A percentile compares a stretch with the other conserved stretches of the same genome.
phyloP scores from a whole-genome alignment of 2,113 vertebrate genomes.

The Ornithorhynchus anatinus region DNA sequence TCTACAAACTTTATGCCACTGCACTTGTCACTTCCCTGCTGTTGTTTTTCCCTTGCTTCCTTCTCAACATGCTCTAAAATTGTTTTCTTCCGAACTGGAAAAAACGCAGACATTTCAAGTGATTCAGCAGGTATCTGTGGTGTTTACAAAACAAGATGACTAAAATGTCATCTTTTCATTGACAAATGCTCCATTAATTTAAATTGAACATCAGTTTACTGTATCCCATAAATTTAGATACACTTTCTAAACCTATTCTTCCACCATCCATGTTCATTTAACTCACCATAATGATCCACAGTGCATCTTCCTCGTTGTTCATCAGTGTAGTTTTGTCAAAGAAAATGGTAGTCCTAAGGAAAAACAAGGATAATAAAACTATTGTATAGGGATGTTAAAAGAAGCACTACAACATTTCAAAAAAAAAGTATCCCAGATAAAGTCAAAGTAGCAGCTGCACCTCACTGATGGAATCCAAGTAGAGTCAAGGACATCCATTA shows the following conservation, averaged over 20 bases:
- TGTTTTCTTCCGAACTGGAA: constrained; percentile 32
- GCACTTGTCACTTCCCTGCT: not conserved
- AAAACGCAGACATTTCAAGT: not conserved
- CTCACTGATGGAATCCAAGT: constrained; percentile 9
- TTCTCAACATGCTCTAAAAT: constrained; percentile 2
- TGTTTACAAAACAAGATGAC: constrained; percentile 3
- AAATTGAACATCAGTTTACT: not conserved
- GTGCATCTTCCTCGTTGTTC: not conserved
- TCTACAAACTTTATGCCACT: constrained; percentile 17
- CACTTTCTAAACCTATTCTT: not conserved
- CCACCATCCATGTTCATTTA: not conserved
- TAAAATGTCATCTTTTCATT: not conserved
- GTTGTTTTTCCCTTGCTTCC: not conserved
- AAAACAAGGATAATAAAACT: constrained; percentile 22
- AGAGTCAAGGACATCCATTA: constrained; percentile 57
- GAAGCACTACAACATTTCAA: constrained; percentile 34
- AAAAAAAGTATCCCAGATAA: constrained; percentile 36
- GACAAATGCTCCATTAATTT: constrained; percentile 25
- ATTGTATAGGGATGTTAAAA: not conserved
- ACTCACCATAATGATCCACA: not conserved
- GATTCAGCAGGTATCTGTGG: constrained; percentile 18
- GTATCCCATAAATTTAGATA: not conserved
- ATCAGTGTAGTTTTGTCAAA: constrained; percentile 18
- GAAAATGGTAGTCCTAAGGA: constrained; percentile 9
- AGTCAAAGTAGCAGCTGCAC: constrained; percentile 48